Conservation (phyloP, 2,797 vertebrate species). For the Rhadinocentrus ornatus region DNA sequence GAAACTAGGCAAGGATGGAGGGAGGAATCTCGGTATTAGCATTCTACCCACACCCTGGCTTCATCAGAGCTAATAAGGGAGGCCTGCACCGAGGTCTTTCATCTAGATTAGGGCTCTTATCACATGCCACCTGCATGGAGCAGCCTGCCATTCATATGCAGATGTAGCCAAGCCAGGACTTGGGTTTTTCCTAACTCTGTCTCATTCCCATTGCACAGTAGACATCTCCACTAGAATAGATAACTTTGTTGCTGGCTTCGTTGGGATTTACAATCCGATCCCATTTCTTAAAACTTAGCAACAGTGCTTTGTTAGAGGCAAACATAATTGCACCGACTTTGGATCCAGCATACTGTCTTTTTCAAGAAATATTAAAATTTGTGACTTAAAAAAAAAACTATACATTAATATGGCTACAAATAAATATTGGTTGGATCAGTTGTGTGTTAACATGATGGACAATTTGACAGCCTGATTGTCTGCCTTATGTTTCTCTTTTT, state of each 20-base stretch:
- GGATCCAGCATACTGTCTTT: not conserved
- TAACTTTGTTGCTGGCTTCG: constrained; percentile 54
- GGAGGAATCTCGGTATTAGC: constrained; percentile 72
- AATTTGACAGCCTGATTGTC: no score
- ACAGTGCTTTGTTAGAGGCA: constrained; percentile 13
- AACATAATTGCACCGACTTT: constrained; percentile 4
- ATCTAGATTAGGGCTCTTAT: constrained; percentile 82
- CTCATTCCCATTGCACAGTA: constrained; percentile 69
- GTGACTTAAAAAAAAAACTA: not conserved
- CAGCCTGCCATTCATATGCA: constrained; percentile 78
- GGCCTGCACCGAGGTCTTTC: constrained; percentile 74
- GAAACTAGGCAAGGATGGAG: constrained; percentile 40
- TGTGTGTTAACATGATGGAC: no score
- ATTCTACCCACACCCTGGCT: constrained; percentile 71
- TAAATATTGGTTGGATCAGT: not conserved
- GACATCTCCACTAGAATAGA: constrained; percentile 56
- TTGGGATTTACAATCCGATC: constrained; percentile 46
- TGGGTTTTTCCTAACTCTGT: constrained; percentile 69
- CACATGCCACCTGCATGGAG: constrained; percentile 78
- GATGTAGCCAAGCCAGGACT: constrained; percentile 63
- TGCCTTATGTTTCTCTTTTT: no score
- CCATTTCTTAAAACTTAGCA: constrained; percentile 38
- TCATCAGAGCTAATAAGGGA: constrained; percentile 78
- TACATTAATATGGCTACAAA: not conserved
- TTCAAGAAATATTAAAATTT: not conserved